Base-by-base conservation (phyloP, 2,113 vertebrate genomes). In the Heloderma charlesbogerti region DNA sequence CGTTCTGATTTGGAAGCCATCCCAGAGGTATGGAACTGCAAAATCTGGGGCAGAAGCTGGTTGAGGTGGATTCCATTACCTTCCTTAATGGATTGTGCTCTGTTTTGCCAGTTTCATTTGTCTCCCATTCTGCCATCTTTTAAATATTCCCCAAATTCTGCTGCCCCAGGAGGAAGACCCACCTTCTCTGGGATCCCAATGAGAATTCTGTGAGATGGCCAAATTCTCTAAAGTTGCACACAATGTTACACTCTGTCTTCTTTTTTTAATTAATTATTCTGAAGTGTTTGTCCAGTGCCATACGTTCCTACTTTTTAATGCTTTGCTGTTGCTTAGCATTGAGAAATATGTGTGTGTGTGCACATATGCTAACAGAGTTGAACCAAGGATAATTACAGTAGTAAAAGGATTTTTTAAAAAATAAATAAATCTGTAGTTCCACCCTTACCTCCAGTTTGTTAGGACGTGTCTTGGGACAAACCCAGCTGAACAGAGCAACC, bases 251-350 rank as follows among this genome's bases (percentile, higher is more conserved):
- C 25, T 27, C 3, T 27, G 25, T 25, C 20, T n/a, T 34, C 57
- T 22, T 34, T 27, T 43, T 86, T 43, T 43, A 75, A 27, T 71
- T 1, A 79, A 0, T 13, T 31, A 0, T 78, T 29, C 2, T n/a
- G 5, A 88, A 87, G 60, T 87, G 43, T 77, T 85, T 86, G 16
- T 3, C 40, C 67, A 16, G 69, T 37, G 0, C 82, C 34, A 6
- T 6, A 8, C 60, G 6, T 88, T 90, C 72, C 16, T 45, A 13
- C 0, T 63, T 69, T 3, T 0, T 37, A 86, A 29, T 54, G 3
- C 37, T 80, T 86, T 4, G 43, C 54, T 45, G 81, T 51, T 72
- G 25, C 66, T 43, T 74, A 71, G 84, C 2, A 12, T n/a, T n/a
- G n/a, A n/a, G n/a, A n/a, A n/a, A n/a, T 63, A 18, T 63, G 60